Evolutionary conservation across 2,888 invertebrate species (phyloP).

Genomic region (Acleris emargana): DNA sequence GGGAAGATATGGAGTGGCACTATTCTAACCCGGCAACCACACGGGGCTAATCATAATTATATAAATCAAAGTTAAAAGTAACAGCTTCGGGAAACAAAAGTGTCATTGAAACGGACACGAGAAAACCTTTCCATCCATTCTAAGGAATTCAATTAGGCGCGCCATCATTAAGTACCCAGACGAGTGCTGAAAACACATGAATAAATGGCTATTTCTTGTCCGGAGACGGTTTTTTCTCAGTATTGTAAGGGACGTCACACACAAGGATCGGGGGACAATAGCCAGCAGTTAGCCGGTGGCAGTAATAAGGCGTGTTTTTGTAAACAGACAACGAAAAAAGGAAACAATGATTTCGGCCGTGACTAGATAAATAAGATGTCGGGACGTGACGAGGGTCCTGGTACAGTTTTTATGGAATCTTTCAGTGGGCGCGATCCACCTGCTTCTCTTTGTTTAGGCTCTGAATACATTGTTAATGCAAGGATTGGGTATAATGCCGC

Average conservation of each 20-base stretch:
- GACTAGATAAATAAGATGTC: conserved; percentile 82
- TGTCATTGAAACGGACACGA: background rate
- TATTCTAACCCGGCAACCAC: no score
- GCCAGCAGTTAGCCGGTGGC: conserved; percentile 68
- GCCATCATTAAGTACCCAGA: conserved; percentile 40
- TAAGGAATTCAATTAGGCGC: conserved; percentile 17
- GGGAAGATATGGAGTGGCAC: no score
- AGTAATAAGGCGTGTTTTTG: conserved; percentile 77
- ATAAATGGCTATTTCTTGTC: conserved; percentile 55
- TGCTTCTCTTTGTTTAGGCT: conserved; percentile 71
- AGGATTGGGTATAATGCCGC: conserved; percentile 46
- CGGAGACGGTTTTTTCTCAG: conserved; percentile 50
- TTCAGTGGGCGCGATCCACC: conserved; percentile 67
- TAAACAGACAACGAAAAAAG: conserved; percentile 65
- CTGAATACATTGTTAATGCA: conserved; percentile 68
- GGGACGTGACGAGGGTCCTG: conserved; percentile 78
- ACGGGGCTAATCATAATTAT: no score
- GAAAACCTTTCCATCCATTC: conserved; percentile 4
- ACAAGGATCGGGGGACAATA: conserved; percentile 66
- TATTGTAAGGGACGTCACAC: conserved; percentile 64
- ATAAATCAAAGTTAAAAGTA: background rate
- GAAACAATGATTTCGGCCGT: conserved; percentile 80
- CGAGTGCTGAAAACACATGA: conserved; percentile 51
- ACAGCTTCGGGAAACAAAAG: background rate
- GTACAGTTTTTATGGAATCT: conserved; percentile 79